phyloP scores from a whole-genome alignment of 2,888 invertebrate genomes.

The Serripes groenlandicus region DNA sequence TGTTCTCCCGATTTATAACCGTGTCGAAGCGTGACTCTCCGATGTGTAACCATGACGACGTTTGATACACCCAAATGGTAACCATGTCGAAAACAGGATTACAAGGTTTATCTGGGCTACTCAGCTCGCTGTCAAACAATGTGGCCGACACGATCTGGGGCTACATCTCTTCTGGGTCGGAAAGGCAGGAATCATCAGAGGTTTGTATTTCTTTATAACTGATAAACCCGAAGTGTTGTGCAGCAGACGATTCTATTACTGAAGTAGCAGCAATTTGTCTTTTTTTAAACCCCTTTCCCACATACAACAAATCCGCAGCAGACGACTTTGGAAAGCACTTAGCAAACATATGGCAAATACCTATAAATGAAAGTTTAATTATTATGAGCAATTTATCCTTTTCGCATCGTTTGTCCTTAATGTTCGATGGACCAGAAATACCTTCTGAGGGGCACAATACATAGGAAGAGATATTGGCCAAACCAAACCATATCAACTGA shows the following conservation, averaged over 20 bases:
- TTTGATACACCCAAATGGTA: no score
- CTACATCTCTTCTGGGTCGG: constrained; percentile 29
- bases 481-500: no score
- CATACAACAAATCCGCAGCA: no score
- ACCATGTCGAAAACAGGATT: constrained; percentile 29
- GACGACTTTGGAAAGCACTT: no score
- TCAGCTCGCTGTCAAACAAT: constrained; percentile 34
- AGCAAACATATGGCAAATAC: no score
- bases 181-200: not conserved
- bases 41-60: no score
- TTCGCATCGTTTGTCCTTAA: not conserved
- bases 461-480: not conserved
- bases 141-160: constrained; percentile 47
- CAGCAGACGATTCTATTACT: not conserved
- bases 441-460: not conserved
- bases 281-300: not conserved
- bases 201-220: not conserved
- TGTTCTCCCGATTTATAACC: no score
- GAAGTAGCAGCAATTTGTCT: not conserved
- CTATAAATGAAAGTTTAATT: no score
- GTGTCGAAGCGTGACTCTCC: no score
- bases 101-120: constrained; percentile 38
- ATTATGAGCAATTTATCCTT: not conserved
- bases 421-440: not conserved
- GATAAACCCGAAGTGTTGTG: no score